Evolutionary conservation across 2,113 vertebrate genomes (phyloP), one percentile per base, ranked within the genome.

Genomic region (Typhlomys cinereus): DNA sequence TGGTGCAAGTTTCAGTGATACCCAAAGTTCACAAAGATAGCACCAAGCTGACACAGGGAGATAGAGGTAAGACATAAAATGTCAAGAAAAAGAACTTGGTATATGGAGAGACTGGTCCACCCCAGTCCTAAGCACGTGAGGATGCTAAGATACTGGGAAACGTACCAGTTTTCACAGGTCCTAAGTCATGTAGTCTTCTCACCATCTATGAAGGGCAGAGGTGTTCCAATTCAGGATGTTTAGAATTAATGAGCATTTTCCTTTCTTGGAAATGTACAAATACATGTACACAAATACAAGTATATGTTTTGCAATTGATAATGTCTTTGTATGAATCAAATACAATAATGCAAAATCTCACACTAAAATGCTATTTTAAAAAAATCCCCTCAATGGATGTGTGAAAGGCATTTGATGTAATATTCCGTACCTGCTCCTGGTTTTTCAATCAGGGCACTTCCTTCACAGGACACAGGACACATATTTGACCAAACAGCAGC

Each of bases 361-460:
- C 31, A 61, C 66, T 41, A 44, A 82, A 82, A 89, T 36, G 25
- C 29, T 81, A 39, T 31, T 5, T 39, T 57, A 76, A 36, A 36
- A 74, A 85, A 82, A 73, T 82, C 62, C 46, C 91, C 59, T 79
- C 6, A 7, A 54, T 71, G 76, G 70, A 50, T 67, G 52, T 84
- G 62, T 76, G 64, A 87, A 96, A 89, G 94, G 85, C 88, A 88
- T 94, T 61, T 89, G 83, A 73, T n/a, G n/a, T 82, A 57, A 69
- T 69, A 90, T 23, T 66, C 59, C 46, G n/a, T 57, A 92, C 27
- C 36, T n/a, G 23, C n/a, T 70, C 44, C 75, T 64, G 74, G 34
- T 29, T 78, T 89, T 50, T 48, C n/a, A 59, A 41, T 27, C 73
- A 78, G 34, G 48, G 23, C 1, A 18, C 41, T 44, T 54, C 25